Evolutionary conservation across 2,113 vertebrate species (phyloP).

Genomic region (Zeus faber): DNA sequence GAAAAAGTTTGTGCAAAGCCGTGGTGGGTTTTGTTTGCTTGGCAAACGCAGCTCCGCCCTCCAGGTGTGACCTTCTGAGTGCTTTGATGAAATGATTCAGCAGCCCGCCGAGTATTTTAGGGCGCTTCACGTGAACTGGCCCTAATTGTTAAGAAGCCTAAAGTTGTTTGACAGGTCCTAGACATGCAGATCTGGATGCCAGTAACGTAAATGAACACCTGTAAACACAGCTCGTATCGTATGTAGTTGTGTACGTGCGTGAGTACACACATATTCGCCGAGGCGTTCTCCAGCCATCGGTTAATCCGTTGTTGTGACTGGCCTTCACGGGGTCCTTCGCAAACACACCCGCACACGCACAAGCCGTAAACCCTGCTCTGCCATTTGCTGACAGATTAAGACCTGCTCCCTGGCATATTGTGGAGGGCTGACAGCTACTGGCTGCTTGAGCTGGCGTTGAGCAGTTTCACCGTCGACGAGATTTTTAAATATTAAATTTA

Average conservation of each 20-base stretch:
- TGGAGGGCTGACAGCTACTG: constrained; percentile 18
- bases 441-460: constrained; percentile 35
- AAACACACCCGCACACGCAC: background rate
- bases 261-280: background rate
- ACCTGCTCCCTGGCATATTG: constrained; percentile 16
- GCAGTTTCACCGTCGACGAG: constrained; percentile 30
- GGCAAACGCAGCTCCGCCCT: too few species aligned
- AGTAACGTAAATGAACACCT: too few species aligned
- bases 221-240: background rate
- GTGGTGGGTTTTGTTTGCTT: too few species aligned
- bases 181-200: too few species aligned
- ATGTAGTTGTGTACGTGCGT: background rate
- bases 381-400: constrained; percentile 33
- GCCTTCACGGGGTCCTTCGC: background rate
- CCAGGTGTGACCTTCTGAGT: too few species aligned
- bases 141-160: too few species aligned
- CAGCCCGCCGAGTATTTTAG: too few species aligned
- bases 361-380: background rate
- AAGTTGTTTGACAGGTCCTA: too few species aligned
- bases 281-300: too few species aligned
- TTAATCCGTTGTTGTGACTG: background rate
- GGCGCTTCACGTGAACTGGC: too few species aligned
- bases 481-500: constrained; percentile 30
- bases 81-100: too few species aligned
- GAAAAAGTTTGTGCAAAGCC: too few species aligned